Conservation (phyloP, 1,140 invertebrate genomes). For the Globodera rostochiensis region DNA sequence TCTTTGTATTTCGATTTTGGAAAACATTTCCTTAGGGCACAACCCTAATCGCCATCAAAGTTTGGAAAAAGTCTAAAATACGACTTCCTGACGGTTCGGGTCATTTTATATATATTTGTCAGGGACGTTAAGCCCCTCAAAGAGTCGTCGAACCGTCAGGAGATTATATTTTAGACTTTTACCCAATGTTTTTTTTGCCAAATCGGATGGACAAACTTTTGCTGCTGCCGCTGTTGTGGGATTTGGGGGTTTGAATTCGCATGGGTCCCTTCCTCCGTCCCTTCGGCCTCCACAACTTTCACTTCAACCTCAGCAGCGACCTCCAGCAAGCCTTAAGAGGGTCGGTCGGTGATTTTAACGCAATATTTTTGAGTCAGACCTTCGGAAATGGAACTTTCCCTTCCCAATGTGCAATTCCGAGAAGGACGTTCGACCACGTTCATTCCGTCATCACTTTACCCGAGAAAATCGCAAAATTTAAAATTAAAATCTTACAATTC, state of each 20-base stretch:
- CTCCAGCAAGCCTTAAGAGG: neutral
- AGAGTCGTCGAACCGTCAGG: too few relatives aligned
- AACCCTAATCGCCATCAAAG: too few relatives aligned
- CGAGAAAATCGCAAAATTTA: neutral
- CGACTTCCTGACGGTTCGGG: too few relatives aligned
- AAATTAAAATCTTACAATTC: neutral
- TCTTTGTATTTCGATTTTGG: too few relatives aligned
- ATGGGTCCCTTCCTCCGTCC: neutral
- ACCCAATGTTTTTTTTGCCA: too few relatives aligned
- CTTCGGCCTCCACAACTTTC: constrained; percentile 10
- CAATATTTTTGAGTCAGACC: neutral
- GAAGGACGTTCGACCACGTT: neutral
- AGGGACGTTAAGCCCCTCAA: too few relatives aligned
- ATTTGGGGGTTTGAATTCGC: neutral
- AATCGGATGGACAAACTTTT: too few relatives aligned
- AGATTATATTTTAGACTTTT: too few relatives aligned
- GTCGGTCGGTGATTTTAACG: neutral
- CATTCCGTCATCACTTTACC: neutral
- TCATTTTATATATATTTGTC: too few relatives aligned
- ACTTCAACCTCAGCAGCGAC: constrained; percentile 29
- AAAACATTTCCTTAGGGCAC: too few relatives aligned
- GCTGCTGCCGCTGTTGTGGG: neutral
- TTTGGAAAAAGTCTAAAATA: too few relatives aligned
- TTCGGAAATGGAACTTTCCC: neutral
- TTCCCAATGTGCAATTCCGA: neutral